Evolutionary conservation across 2,113 vertebrate species (phyloP), one percentile per base, ranked within the genome.

Genomic region (Crypturellus undulatus): DNA sequence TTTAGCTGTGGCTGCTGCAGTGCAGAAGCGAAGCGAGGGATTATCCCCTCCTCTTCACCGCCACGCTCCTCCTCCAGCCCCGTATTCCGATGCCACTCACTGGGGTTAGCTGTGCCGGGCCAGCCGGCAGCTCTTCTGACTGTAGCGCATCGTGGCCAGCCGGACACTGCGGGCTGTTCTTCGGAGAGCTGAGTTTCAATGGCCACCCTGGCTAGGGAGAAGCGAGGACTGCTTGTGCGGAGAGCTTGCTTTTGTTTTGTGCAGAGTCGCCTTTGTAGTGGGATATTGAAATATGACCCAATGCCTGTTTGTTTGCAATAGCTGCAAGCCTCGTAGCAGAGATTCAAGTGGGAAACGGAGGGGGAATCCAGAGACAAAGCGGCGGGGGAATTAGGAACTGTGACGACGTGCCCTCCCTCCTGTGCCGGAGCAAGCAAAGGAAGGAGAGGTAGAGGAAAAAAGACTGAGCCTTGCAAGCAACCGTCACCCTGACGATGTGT

Each of bases 401-500:
- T 94, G 97, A 96, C 97, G 65, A 91, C 95, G 73, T 90, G 73
- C 89, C 96, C 95, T 94, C 94, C 89, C 93, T 93, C 86, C 89
- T 86, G 76, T 92, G 76, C 92, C 64, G 92, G 92, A 97, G 94
- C 92, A 87, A 97, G 96, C 68, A 94, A 95, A 97, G 95, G 84
- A 90, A 97, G 95, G 96, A 96, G 94, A 97, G 96, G 96, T 92
- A 96, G 92, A 94, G 92, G 89, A 92, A 92, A 94, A 95, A 94
- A 95, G 95, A 89, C 92, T 95, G 94, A 94, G 76, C 86, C 93
- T 93, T 93, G 83, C 93, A 89, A 94, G 86, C 83, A 94, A 6
- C 97, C 78, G 1, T 96, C 97, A 91, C 70, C 92, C 96, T 98
- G 95, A 97, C 91, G 96, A 99, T 99, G 98, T 99, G 98, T 98